Conservation (phyloP, 23 tunicate species). For the Styela plicata region DNA sequence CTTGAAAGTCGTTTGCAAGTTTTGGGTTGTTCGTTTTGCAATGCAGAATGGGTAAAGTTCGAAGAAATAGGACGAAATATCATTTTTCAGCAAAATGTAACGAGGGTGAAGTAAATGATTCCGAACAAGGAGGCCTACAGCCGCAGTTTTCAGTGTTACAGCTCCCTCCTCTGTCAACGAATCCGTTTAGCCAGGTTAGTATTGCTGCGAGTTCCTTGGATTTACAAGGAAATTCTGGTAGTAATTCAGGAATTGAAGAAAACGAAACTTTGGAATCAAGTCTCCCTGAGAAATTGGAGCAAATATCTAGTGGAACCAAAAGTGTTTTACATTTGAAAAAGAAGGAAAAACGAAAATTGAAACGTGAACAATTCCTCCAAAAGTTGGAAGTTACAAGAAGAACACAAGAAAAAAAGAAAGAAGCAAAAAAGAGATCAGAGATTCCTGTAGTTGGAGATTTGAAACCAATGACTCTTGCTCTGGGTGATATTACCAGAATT, state of each 20-base stretch:
- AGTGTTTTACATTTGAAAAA: conserved; percentile 9
- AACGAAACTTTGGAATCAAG: too few species aligned
- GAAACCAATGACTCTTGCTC: conserved; percentile 29
- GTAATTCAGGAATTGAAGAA: too few species aligned
- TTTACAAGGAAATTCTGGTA: neutral
- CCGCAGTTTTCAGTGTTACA: too few species aligned
- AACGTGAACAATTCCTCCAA: conserved; percentile 14
- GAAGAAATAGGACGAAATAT: neutral
- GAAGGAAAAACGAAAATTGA: conserved; percentile 13
- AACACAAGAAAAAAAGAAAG: neutral
- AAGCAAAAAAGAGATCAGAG: conserved; percentile 30
- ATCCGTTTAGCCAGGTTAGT: neutral
- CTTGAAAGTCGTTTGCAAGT: too few species aligned
- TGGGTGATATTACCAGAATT: neutral
- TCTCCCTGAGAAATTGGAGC: too few species aligned
- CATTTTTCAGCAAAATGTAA: neutral
- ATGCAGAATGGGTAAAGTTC: neutral
- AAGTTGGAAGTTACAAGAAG: conserved; percentile 10
- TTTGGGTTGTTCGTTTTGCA: too few species aligned
- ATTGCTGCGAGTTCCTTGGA: neutral
- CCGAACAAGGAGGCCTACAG: too few species aligned
- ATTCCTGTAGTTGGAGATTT: conserved; percentile 23
- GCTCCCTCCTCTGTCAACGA: neutral
- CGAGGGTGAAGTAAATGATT: too few species aligned
- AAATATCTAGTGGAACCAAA: too few species aligned